Base-by-base conservation (phyloP, 2,888 invertebrate species). In the Germaria angustata region DNA sequence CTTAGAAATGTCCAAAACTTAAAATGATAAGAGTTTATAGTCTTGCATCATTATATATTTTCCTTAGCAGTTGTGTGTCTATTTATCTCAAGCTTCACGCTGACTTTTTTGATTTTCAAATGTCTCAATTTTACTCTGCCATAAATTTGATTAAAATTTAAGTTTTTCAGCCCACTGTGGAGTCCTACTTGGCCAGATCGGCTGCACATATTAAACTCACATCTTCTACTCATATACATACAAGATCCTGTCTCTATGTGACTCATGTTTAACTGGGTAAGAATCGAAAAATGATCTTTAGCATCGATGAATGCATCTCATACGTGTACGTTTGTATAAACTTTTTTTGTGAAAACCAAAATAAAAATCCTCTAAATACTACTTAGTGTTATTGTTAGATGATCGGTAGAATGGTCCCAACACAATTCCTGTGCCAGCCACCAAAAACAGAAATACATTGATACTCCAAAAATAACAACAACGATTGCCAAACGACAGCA, bases 351-450 rank as follows among this genome's bases (percentile, higher is more conserved):
- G 17, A 20, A 73, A 57, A 22, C 39, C 51, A 73, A 78, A 79
- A 79, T 71, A 82, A 75, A 82, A 71, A 82, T 82, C 79, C 82
- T 82, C 79, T 73, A 79, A 79, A 66, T 71, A 53, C 59, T 55
- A 57, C 46, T 61, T 68, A 15, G 20, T 77, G 57, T 73, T 59
- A 66, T 65, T 72, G 55, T 49, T 46, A 20, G 11, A 34, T 39
- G n/a, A 13, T 57, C 24, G 39, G 28, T 6, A 28, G 28, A 51
- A 32, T 28, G 13, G 9, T 49, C 36, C 4, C 39, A 69, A 55
- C 51, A 53, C 51, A 53, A 59, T 65, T 71, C 66, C 72, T 65
- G 39, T 15, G 46, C 53, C 24, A 24, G 39, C 46, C 49, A 34
- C 28, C 36, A 46, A 59, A 28, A 41, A 20, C 34, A 20, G 8